Evolutionary conservation across 2,888 invertebrate species (phyloP).

Genomic region (Dryadula phaetusa): DNA sequence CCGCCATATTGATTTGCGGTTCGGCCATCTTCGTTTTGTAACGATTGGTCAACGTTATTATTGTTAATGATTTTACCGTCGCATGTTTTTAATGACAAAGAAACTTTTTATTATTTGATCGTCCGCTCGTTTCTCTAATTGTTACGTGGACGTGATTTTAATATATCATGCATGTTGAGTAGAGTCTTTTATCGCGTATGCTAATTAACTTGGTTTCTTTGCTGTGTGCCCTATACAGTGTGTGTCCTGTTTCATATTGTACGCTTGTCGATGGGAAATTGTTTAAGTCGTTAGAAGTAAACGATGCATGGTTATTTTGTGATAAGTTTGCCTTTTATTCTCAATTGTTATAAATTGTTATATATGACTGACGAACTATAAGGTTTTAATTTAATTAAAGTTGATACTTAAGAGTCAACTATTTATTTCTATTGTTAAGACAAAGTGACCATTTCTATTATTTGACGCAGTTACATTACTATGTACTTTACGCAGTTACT

Average conservation of each 20-base stretch:
- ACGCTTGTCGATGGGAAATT: conserved; percentile 5
- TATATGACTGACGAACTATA: neutral
- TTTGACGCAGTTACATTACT: no score
- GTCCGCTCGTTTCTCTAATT: conserved; percentile 79
- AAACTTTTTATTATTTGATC: conserved; percentile 80
- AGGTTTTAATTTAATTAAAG: neutral
- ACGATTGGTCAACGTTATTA: conserved; percentile 68
- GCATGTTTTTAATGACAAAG: conserved; percentile 78
- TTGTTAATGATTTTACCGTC: conserved; percentile 64
- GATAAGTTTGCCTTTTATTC: conserved; percentile 2
- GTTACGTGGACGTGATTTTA: conserved; percentile 81
- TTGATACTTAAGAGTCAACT: neutral
- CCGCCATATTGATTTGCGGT: conserved; percentile 62
- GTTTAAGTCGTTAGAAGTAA: neutral
- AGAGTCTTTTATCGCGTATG: conserved; percentile 75
- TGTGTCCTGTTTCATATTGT: conserved; percentile 12
- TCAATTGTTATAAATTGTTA: neutral
- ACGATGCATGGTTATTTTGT: neutral
- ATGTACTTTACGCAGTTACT: no score
- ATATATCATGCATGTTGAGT: conserved; percentile 79
- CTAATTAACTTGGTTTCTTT: conserved; percentile 67
- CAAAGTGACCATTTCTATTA: neutral
- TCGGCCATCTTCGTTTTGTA: conserved; percentile 45
- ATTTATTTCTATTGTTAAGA: neutral
- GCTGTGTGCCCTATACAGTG: conserved; percentile 30